Evolutionary conservation across 2,797 vertebrate species (phyloP).

Genomic region (Enteromius fasciolatus): DNA sequence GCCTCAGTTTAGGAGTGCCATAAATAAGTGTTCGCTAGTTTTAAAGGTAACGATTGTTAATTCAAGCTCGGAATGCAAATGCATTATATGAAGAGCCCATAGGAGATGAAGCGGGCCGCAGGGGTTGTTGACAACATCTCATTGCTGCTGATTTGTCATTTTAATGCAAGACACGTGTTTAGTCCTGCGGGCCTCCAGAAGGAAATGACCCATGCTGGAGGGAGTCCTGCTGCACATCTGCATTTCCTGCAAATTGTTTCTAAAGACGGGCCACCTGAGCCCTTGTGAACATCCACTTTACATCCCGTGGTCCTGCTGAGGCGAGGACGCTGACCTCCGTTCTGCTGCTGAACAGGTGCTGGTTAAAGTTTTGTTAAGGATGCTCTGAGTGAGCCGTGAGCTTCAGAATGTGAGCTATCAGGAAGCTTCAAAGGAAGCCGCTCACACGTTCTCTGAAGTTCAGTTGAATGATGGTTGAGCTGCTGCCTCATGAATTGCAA

Average conservation of each 20-base stretch:
- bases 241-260: constrained; percentile 24
- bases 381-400: not conserved
- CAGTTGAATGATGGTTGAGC: constrained; percentile 33
- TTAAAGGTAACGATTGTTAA: constrained; percentile 29
- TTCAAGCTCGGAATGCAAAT: not conserved
- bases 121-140: constrained; percentile 10
- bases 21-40: constrained; percentile 41
- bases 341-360: constrained; percentile 28
- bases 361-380: constrained; percentile 35
- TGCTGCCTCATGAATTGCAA: constrained; percentile 49
- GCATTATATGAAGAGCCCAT: not conserved
- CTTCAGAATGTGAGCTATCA: constrained; percentile 5
- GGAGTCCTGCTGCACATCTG: constrained; percentile 24
- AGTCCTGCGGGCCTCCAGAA: not conserved
- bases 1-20: constrained; percentile 33
- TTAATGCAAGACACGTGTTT: constrained; percentile 18
- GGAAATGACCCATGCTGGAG: not conserved
- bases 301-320: constrained; percentile 7
- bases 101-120: not conserved
- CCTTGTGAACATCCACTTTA: not conserved
- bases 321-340: not conserved
- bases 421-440: constrained; percentile 38
- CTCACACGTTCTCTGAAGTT: constrained; percentile 2
- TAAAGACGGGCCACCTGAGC: constrained; percentile 37
- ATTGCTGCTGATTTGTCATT: constrained; percentile 24